A percentile compares a stretch with the other conserved stretches of the same genome.
These are phyloP conservation scores for Holotrichia oblita DNA, from an alignment of 1,140 invertebrate species.

Conservation along the genomic window DNA sequence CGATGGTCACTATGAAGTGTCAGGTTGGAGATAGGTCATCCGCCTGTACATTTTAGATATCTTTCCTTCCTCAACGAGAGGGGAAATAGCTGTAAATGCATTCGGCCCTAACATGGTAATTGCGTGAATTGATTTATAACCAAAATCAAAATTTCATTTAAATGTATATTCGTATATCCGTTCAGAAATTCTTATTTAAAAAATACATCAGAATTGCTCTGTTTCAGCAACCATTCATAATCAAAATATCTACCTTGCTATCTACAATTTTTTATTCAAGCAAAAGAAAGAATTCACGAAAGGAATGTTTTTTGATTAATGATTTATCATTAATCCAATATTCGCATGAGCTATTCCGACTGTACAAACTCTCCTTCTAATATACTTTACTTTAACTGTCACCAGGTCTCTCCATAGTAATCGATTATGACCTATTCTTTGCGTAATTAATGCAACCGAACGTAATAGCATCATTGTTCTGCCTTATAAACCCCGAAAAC, in stretches of 20 bases:
- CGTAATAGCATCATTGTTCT: constrained; percentile 27
- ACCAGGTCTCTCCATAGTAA: not conserved
- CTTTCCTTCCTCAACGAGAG: not conserved
- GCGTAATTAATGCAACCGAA: constrained; percentile 8
- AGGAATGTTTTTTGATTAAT: too few relatives aligned
- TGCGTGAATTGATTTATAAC: not conserved
- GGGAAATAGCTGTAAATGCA: not conserved
- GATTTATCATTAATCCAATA: too few relatives aligned
- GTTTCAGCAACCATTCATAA: too few relatives aligned
- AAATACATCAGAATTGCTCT: too few relatives aligned
- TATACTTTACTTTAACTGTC: not conserved
- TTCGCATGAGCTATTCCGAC: too few relatives aligned
- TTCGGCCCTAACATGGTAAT: constrained; percentile 5
- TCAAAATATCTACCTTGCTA: too few relatives aligned
- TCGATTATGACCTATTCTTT: constrained; percentile 20
- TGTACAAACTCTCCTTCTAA: too few relatives aligned
- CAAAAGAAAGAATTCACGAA: too few relatives aligned
- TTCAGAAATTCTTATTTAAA: too few relatives aligned
- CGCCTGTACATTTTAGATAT: not conserved
- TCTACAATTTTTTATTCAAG: too few relatives aligned
- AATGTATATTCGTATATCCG: too few relatives aligned
- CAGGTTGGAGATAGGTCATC: not conserved
- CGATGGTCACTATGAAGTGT: not conserved
- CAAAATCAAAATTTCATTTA: too few relatives aligned
- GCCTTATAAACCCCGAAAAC: constrained; percentile 19